phyloP scores from a whole-genome alignment of 2,113 vertebrate species.

The Actenoides lindsayi region DNA sequence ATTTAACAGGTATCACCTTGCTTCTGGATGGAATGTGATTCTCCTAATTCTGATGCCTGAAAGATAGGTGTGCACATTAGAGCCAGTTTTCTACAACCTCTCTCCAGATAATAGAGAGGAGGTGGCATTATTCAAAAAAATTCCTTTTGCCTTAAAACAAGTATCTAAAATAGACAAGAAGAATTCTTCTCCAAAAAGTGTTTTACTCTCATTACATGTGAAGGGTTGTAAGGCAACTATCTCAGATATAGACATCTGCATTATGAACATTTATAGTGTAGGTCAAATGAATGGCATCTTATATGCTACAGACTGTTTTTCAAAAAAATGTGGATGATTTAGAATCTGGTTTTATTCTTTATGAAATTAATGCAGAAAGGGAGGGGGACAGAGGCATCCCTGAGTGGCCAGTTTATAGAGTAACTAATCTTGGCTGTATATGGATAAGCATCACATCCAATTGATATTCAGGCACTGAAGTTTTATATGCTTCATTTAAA shows the following conservation, averaged over 20 bases:
- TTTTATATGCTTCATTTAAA: constrained; percentile 38
- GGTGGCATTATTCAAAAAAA: background rate
- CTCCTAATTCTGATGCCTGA: background rate
- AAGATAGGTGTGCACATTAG: fast-evolving
- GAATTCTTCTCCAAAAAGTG: background rate
- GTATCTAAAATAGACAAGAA: background rate
- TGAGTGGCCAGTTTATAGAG: background rate
- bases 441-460: background rate
- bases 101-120: background rate
- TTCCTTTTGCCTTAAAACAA: background rate
- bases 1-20: background rate
- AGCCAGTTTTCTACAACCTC: background rate
- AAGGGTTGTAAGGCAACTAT: background rate
- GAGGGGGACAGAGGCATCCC: background rate
- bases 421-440: background rate
- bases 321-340: background rate
- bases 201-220: background rate
- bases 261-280: background rate
- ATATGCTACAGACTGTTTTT: background rate
- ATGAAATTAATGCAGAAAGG: background rate
- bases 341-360: background rate
- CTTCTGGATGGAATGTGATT: background rate
- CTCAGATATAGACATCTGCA: background rate
- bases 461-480: constrained; percentile 12
- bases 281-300: background rate